Base-by-base conservation (phyloP, 1,140 invertebrate species). In the Trichoplusia ni region DNA sequence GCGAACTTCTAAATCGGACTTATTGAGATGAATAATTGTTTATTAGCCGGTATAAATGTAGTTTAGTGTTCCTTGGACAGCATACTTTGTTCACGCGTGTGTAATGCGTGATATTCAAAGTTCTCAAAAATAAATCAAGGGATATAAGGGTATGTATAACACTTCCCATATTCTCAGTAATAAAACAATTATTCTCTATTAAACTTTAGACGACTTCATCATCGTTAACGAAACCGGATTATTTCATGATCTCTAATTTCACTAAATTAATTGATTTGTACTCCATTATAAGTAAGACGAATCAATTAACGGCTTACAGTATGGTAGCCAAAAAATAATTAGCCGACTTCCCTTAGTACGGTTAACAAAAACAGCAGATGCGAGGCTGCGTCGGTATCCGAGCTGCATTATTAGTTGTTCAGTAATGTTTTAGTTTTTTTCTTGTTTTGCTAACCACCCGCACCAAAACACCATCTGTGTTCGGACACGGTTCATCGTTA, bases 311-410 rank as follows among this genome's bases (percentile, higher is more conserved):
- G 58, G 71, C 67, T 73, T 65, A 69, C 74, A 80, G 73, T 81
- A 75, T 79, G 79, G 79, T 83, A 81, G 80, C 79, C 60, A 70
- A 82, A n/a, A 84, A 75, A 82, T 86, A 84, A 89, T 88, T 86
- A 87, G 75, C 37, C 46, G 62, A 76, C 54, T 79, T 77, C 68
- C 72, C 71, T 62, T n/a, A 68, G 54, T 73, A 67, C 49, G 71
- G 67, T 81, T 75, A 71, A 83, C 77, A 88, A 87, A 89, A 89
- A 85, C 80, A 80, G 78, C 81, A 87, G 79, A 82, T 86, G 82
- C 64, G 70, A 54, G 63, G 60, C 70, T 71, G 71, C 64, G 64
- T 66, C 14, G 70, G 79, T 68, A 75, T 66, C 76, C 69, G 71
- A 77, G 82, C 79, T 79, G 77, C 79, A 75, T 86, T 85, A 86